Evolutionary conservation across 2,888 invertebrate species (phyloP).

Genomic region (Dynastes maya): DNA sequence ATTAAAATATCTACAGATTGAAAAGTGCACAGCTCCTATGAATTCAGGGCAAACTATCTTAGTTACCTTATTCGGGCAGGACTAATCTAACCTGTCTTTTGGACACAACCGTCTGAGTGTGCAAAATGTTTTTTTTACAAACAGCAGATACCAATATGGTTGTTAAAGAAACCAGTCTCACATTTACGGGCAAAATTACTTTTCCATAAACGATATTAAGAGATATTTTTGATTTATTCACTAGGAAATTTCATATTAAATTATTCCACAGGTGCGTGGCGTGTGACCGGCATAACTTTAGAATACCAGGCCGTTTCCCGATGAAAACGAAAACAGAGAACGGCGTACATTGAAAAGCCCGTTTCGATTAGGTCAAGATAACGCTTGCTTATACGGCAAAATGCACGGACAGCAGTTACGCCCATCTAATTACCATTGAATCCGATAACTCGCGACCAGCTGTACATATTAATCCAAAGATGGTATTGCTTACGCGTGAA

Average conservation of each 20-base stretch:
- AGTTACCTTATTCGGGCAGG: too few species aligned
- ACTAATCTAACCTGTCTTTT: too few species aligned
- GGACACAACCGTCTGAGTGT: too few species aligned
- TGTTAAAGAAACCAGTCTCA: too few species aligned
- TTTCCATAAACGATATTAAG: constrained; percentile 6
- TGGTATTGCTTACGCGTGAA: neutral
- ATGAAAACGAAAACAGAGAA: neutral
- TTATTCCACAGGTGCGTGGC: neutral
- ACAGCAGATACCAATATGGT: too few species aligned
- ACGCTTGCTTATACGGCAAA: neutral
- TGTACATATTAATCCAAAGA: constrained; percentile 9
- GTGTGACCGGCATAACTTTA: neutral
- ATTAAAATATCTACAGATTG: too few species aligned
- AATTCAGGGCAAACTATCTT: too few species aligned
- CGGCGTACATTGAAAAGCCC: neutral
- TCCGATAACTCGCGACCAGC: neutral
- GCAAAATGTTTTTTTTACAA: too few species aligned
- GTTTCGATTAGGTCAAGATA: constrained; percentile 4
- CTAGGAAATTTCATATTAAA: neutral
- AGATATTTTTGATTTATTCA: too few species aligned
- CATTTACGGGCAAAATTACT: neutral
- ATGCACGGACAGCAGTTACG: neutral
- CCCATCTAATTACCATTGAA: constrained; percentile 12
- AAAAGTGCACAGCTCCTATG: too few species aligned
- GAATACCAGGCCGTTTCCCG: neutral